Evolutionary conservation across 2,113 vertebrate genomes (phyloP).

Genomic region (human (Homo sapiens)): GRCh38 chr17:14730001-14730500

Average conservation of each 20-base stretch:
- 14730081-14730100: not conserved
- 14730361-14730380: not conserved
- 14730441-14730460: too few relatives aligned
- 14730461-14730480: too few relatives aligned
- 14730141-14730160: not conserved
- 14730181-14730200: not conserved
- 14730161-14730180: not conserved
- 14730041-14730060: not conserved
- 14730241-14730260: not conserved
- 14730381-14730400: too few relatives aligned
- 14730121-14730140: not conserved
- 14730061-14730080: not conserved
- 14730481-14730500: too few relatives aligned
- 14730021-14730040: not conserved
- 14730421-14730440: too few relatives aligned
- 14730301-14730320: not conserved
- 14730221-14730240: not conserved
- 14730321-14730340: not conserved
- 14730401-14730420: accelerated
- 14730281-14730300: not conserved
- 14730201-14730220: not conserved
- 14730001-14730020: not conserved
- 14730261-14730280: not conserved
- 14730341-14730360: not conserved
- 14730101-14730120: not conserved